A percentile compares a stretch with the other conserved stretches of the same genome.
Evolutionary conservation across 1,140 invertebrate genomes (phyloP).

Genomic region (Panagrolaimus sp.): DNA sequence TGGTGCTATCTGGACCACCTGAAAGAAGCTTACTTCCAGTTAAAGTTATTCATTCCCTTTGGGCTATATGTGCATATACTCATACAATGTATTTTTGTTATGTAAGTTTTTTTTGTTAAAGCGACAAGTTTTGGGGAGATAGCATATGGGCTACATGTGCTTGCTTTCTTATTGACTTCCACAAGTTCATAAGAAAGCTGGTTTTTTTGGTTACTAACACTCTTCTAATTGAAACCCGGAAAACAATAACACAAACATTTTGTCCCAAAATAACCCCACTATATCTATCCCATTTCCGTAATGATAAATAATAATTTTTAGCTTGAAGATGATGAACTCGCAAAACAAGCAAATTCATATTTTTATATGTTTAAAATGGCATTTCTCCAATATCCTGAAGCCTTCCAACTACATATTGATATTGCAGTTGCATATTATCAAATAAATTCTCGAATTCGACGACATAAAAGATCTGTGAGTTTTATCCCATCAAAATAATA

Average conservation of each 20-base stretch:
- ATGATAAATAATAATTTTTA: too few species aligned
- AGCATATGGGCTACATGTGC: too few species aligned
- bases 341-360: not conserved
- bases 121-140: too few species aligned
- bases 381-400: not conserved
- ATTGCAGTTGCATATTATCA: not conserved
- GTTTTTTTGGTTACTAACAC: too few species aligned
- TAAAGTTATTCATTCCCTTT: conserved; percentile 4
- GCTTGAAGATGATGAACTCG: not conserved
- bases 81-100: not conserved
- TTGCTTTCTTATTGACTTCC: too few species aligned
- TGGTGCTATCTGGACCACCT: not conserved
- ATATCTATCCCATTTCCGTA: too few species aligned
- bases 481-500: too few species aligned
- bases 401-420: not conserved
- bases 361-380: conserved; percentile 9
- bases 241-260: too few species aligned
- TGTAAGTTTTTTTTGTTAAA: conserved; percentile 1
- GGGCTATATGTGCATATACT: not conserved
- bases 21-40: not conserved
- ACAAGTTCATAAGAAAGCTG: too few species aligned
- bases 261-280: too few species aligned
- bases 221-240: too few species aligned
- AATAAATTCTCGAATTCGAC: not conserved
- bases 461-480: too few species aligned